These are phyloP conservation scores for Pipistrellus pygmaeus DNA, from an alignment of 2,797 vertebrate species.

Conservation along the genomic window DNA sequence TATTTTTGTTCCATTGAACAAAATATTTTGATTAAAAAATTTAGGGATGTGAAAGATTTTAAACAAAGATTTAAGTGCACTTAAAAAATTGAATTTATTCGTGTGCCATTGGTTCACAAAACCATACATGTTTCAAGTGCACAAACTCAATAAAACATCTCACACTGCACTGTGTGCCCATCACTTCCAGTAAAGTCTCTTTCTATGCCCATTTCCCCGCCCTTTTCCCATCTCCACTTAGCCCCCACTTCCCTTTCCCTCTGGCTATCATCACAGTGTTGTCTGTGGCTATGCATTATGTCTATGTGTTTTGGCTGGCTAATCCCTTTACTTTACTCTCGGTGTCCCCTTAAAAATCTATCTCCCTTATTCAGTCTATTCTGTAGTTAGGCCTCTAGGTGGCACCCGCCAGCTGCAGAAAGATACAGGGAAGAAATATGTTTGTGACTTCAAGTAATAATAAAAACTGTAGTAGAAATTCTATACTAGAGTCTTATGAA, in stretches of 20 bases:
- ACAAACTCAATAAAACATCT: background rate
- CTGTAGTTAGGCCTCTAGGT: background rate
- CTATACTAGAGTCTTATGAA: background rate
- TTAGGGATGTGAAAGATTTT: background rate
- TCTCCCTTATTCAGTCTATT: background rate
- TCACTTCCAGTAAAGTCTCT: background rate
- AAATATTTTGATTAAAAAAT: background rate
- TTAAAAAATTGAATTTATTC: background rate
- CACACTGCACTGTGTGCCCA: background rate
- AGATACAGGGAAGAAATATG: background rate
- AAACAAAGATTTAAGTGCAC: background rate
- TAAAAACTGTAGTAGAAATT: background rate
- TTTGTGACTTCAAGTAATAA: background rate
- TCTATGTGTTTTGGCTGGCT: background rate
- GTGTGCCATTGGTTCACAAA: background rate
- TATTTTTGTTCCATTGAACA: conserved; percentile 17
- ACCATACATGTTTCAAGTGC: background rate
- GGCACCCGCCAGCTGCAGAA: background rate
- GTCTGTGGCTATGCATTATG: background rate
- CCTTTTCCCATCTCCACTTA: background rate
- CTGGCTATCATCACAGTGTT: background rate
- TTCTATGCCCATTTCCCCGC: background rate
- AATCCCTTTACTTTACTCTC: background rate
- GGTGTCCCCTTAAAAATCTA: background rate
- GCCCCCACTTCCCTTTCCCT: background rate